Evolutionary conservation across 1,140 invertebrate genomes (phyloP), one percentile per base, ranked within the genome.

Genomic region (Leptestheria dahalacensis): DNA sequence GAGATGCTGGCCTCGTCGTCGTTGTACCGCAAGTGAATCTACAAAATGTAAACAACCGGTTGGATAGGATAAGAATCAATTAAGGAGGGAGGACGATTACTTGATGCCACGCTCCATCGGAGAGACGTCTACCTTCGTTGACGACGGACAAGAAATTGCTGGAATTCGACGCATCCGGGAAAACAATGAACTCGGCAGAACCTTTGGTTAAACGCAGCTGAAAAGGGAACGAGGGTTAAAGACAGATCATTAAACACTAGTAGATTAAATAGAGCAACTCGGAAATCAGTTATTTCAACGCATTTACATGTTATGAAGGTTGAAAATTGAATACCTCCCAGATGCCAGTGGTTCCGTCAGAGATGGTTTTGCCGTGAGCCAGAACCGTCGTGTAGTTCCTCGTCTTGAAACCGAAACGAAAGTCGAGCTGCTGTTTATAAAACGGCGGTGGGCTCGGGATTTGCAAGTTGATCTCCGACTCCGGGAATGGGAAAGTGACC

Each of bases 351-450:
- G 11, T 51, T n/a, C 61, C 74, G 58, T 83, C 82, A 63, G 79
- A 77, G 24, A 80, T 78, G 41, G 79, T 81, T 57, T 76, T 78
- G 6, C 89, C 81, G 59, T 88, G 90, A 20, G 89, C 86, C 61
- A 94, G 74, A 48, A 93, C 84, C 12, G 87, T 88, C 65, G 85
- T 79, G 63, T 83, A 83, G 65, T 84, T 82, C 62, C 82, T 86
- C 23, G 86, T 90, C 71, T 88, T 88, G 69, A 93, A 93, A 69
- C 91, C 86, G 71, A 95, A 91, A 69, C 82, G 82, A 49, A 95
- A 73, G 66, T 82, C 82, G 59, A 94, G 76, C 59, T 79, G 80
- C 23, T 68, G 61, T 64, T 82, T 77, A 41, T 77, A 82, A 57
- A 77, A 78, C 68, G 82, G 79, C 66, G 82, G 3, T 29, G 54